A percentile compares a stretch with the other conserved stretches of the same genome.
phyloP scores from a whole-genome alignment of 2,113 vertebrate species.

The Clarias macrocephalus region DNA sequence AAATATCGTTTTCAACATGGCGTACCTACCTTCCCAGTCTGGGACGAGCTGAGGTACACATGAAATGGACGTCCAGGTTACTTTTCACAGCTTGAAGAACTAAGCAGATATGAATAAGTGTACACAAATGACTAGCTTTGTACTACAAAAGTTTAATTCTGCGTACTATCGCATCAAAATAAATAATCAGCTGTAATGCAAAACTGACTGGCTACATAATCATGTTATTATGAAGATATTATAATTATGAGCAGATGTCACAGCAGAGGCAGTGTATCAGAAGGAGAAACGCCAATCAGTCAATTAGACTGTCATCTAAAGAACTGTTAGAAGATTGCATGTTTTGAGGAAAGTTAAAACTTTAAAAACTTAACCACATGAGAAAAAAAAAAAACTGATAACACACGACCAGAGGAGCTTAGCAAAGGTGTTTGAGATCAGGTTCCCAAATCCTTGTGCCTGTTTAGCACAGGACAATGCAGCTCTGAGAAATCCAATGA shows the following conservation, averaged over 20 bases:
- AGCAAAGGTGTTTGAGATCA: conserved; percentile 58
- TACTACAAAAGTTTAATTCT: background rate
- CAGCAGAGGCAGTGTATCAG: conserved; percentile 62
- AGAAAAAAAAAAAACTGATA: conserved; percentile 32
- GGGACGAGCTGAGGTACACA: conserved; percentile 4
- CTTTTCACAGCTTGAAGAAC: background rate
- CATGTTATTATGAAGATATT: too few relatives aligned
- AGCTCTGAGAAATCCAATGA: conserved; percentile 84
- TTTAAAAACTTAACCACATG: conserved; percentile 25
- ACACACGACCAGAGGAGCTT: conserved; percentile 36
- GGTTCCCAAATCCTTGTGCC: conserved; percentile 76
- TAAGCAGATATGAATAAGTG: background rate
- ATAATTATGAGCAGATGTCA: conserved; percentile 45
- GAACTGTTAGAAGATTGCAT: conserved; percentile 30
- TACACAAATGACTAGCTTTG: background rate
- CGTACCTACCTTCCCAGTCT: background rate
- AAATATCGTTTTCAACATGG: conserved; percentile 10
- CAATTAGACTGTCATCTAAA: conserved; percentile 50
- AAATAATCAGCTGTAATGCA: background rate
- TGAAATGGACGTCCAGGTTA: background rate
- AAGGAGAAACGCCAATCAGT: conserved; percentile 66
- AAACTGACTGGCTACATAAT: background rate
- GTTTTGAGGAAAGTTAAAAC: conserved; percentile 13
- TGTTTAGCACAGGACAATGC: conserved; percentile 79
- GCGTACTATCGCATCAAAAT: background rate